Conservation (phyloP, 2,797 vertebrate genomes). For the Sorex maritimensis region DNA sequence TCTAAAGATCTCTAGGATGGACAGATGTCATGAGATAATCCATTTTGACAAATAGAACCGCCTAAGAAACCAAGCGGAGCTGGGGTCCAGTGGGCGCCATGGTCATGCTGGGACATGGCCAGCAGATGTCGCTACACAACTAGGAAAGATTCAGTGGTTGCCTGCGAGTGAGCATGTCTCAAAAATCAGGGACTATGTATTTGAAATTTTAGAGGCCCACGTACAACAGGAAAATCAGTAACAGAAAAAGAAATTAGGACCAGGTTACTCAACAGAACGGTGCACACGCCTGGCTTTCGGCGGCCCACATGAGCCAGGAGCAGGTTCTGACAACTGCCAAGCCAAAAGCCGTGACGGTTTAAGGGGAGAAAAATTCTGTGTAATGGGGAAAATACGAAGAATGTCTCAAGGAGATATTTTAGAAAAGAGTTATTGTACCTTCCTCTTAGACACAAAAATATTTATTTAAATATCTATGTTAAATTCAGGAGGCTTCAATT, state of each 20-base stretch:
- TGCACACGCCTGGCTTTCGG: not conserved
- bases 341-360: too few relatives aligned
- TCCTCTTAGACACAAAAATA: not conserved
- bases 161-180: not conserved
- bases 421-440: not conserved
- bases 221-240: not conserved
- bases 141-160: not conserved
- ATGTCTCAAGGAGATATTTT: not conserved
- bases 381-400: not conserved
- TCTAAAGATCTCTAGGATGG: not conserved
- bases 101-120: not conserved
- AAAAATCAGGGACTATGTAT: not conserved
- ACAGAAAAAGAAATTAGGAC: not conserved
- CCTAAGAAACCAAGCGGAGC: not conserved
- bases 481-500: constrained; percentile 29
- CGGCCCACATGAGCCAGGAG: too few relatives aligned
- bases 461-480: constrained; percentile 26
- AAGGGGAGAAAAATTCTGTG: not conserved
- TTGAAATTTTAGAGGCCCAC: not conserved
- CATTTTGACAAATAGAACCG: not conserved
- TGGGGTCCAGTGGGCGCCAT: not conserved
- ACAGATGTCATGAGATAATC: constrained; percentile 23
- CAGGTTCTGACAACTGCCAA: too few relatives aligned
- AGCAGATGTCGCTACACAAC: constrained; percentile 74
- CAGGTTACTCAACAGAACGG: not conserved